Evolutionary conservation across 35 echinoderm and acorn worm species (phyloP).

Genomic region (Apostichopus parvimensis): DNA sequence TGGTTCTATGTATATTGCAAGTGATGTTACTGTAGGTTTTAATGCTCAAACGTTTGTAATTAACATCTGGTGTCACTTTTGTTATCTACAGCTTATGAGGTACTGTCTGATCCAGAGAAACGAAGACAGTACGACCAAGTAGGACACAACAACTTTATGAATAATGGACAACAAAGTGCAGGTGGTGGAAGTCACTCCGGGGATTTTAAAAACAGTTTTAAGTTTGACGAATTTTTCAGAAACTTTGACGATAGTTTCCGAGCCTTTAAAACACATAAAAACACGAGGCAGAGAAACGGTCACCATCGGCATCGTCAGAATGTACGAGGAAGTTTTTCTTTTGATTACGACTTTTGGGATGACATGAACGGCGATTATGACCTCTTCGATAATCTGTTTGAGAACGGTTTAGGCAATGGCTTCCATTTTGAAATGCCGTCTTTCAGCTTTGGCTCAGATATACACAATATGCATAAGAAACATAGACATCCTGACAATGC

Average conservation of each 20-base stretch:
- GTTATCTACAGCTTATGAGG: conserved; percentile 86
- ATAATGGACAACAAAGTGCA: background rate
- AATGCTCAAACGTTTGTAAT: too few species aligned
- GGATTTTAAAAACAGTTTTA: conserved; percentile 45
- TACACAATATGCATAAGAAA: conserved; percentile 33
- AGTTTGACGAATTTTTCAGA: conserved; percentile 78
- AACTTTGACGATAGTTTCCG: conserved; percentile 72
- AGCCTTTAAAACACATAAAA: conserved; percentile 44
- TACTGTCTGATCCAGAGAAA: conserved; percentile 88
- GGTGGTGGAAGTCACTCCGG: conserved; percentile 7
- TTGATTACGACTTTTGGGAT: conserved; percentile 72
- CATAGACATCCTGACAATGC: background rate
- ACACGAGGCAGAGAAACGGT: background rate
- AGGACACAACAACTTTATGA: conserved; percentile 33
- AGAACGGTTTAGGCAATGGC: conserved; percentile 37
- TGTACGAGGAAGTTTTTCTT: conserved; percentile 26
- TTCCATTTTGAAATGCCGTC: conserved; percentile 67
- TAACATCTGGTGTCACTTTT: background rate
- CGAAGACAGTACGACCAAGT: conserved; percentile 83
- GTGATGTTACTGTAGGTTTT: too few species aligned
- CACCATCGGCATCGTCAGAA: conserved; percentile 28
- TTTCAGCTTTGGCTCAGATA: conserved; percentile 46
- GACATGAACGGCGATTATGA: conserved; percentile 59
- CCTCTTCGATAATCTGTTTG: conserved; percentile 49
- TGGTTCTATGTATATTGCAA: too few species aligned